These are phyloP conservation scores for Platysteira castanea DNA, from an alignment of 2,113 vertebrate genomes.

Conservation along the genomic window DNA sequence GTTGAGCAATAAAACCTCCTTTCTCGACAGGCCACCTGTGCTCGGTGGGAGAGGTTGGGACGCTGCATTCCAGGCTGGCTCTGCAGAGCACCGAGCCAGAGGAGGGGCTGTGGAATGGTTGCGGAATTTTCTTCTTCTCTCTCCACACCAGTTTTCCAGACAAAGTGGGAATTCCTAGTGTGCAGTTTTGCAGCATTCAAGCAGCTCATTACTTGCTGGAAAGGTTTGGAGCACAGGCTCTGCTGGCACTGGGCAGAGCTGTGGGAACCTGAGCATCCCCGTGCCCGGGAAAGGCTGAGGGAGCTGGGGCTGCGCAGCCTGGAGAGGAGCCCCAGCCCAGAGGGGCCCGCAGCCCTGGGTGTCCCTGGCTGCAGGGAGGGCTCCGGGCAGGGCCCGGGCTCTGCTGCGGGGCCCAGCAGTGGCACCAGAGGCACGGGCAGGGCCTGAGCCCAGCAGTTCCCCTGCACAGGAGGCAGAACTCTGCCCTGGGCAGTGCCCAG, in stretches of 20 bases:
- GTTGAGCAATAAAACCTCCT: background rate
- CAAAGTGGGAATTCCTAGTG: background rate
- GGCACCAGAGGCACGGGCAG: no score
- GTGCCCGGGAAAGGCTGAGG: background rate
- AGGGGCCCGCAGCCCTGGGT: background rate
- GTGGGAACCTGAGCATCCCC: background rate
- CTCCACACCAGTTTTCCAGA: background rate
- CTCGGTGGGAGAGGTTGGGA: background rate
- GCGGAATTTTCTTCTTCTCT: background rate
- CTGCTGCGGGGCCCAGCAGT: no score
- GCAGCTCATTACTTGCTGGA: background rate
- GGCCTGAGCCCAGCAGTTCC: no score
- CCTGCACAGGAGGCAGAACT: no score
- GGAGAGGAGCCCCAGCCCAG: background rate
- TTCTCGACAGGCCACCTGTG: background rate
- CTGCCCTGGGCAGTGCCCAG: no score
- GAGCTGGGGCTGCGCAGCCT: background rate
- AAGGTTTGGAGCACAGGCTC: background rate
- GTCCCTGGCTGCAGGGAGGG: background rate
- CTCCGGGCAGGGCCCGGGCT: no score
- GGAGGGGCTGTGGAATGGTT: background rate
- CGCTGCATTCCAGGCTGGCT: fast-evolving
- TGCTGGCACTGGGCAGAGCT: background rate
- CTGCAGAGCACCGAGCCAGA: fast-evolving
- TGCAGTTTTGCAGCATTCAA: background rate